Base-by-base conservation (phyloP, 2,797 vertebrate species). In the Tinamus major region DNA sequence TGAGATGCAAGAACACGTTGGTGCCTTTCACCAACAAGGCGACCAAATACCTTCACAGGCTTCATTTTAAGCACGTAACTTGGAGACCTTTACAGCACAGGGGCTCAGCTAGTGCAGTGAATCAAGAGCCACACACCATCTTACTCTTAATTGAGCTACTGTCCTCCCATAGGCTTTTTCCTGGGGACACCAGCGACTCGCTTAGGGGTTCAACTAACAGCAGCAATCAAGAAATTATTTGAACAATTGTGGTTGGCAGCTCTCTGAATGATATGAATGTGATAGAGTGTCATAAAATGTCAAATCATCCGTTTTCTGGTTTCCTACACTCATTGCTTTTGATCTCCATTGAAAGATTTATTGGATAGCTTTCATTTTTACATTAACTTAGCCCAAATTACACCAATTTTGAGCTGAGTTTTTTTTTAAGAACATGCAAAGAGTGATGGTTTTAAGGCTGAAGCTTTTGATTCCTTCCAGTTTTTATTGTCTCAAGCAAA, bases 321-420 rank as follows among this genome's bases (percentile, higher is more conserved):
- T 96, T 96, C 90, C 85, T 94, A 53, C 67, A 62, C 87, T 90
- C 74, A 11, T 84, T 94, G 79, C 84, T 97, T 98, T 97, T 96
- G 94, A 98, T 97, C 94, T 95, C 68, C 88, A 33, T 92, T 72
- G 90, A 89, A 96, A 94, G 90, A 95, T 94, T 94, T 96, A 93
- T 94, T 85, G 85, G 93, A 93, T n/a, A 63, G 44, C 65, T 96
- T 94, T 90, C 33, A 0, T 53, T 88, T 90, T 79, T 77, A 26
- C 72, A 55, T 96, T 95, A 96, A 90, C 93, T 64, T 87, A 79
- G 48, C 79, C 83, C 87, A 91, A 91, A 96, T 94, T 85, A 92
- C 89, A 89, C 55, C 6, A 0, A 87, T 70, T 49, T 65, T 85
- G 75, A 96, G 75, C 35, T 41, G 49, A 58, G 13, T 7, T 19